These are phyloP conservation scores for Chrysolina americana DNA, from an alignment of 2,888 invertebrate species.

Conservation along the genomic window DNA sequence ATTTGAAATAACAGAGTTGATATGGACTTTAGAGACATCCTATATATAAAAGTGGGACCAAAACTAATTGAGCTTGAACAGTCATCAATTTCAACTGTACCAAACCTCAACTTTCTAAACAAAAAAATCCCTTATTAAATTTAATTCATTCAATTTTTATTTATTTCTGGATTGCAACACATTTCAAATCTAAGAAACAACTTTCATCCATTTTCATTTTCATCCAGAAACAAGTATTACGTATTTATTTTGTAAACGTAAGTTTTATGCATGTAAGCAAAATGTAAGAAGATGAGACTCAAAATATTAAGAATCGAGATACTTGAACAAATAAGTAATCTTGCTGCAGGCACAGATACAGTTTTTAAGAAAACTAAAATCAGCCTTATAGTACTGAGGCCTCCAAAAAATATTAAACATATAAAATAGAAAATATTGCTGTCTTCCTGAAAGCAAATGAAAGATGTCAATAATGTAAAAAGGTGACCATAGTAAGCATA, in stretches of 20 bases:
- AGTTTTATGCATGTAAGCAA: constrained; percentile 71
- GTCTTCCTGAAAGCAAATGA: constrained; percentile 67
- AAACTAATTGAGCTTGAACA: too few relatives aligned
- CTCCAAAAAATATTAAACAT: constrained; percentile 69
- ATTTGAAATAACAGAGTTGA: too few relatives aligned
- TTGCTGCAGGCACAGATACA: constrained; percentile 69
- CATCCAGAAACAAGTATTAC: neutral
- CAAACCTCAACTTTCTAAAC: too few relatives aligned
- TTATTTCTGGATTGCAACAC: too few relatives aligned
- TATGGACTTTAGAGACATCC: too few relatives aligned
- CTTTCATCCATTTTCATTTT: too few relatives aligned
- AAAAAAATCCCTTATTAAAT: too few relatives aligned
- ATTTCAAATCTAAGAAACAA: too few relatives aligned
- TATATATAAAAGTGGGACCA: too few relatives aligned
- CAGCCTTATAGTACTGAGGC: constrained; percentile 69
- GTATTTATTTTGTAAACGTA: constrained; percentile 44
- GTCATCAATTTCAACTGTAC: too few relatives aligned
- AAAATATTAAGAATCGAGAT: constrained; percentile 69
- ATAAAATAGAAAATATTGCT: constrained; percentile 70
- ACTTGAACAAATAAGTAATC: constrained; percentile 70
- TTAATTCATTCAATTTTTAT: too few relatives aligned
- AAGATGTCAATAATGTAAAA: constrained; percentile 67
- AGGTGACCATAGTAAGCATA: constrained; percentile 71
- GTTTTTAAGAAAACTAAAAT: constrained; percentile 68
- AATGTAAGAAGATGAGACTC: constrained; percentile 71